Base-by-base conservation (phyloP, 2,888 invertebrate genomes). In the Oscheius sp. region DNA sequence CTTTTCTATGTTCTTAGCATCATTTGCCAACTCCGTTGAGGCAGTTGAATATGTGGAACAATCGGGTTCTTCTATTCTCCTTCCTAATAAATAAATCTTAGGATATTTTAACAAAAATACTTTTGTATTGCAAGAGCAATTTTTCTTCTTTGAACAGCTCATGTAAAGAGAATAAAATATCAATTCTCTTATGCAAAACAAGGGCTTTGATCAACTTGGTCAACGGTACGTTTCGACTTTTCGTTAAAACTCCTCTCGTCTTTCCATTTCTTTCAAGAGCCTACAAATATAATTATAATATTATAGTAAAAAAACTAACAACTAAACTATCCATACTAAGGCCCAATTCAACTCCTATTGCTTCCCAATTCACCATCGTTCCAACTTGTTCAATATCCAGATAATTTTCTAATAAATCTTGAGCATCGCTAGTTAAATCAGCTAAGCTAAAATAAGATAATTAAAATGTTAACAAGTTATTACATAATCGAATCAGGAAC, bases 91-190 rank as follows among this genome's bases (percentile, higher is more conserved):
- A 37, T 37, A 37, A 37, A 37, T 10, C 37, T 37, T 37, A 37
- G 12, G 12, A 15, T 37, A 42, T 42, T 17, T n/a, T n/a, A n/a
- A n/a, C n/a, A n/a, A n/a, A 8, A n/a, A 2, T 58, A 17, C 55
- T 23, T 58, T 23, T 55, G 8, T 10, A 65, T n/a, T n/a, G n/a
- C n/a, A n/a, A n/a, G n/a, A n/a, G n/a, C 2, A 67, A 34, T 37
- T 6, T 31, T 4, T 53, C 20, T 1, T 61, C 52, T n/a, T 33
- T 5, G 12, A 27, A 23, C 3, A 67, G 46, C 20, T 12, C 17
- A 12, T 69, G 52, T 1, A 75, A 20, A 12, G 69, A 58, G 17
- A 25, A 65, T 12, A 76, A 39, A n/a, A 71, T 58, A 29, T 76
- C 76, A 5, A 76, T 53, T 12, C 76, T 50, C n/a, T 70, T 42